A percentile compares a stretch with the other conserved stretches of the same genome.
phyloP scores from a whole-genome alignment of 2,113 vertebrate genomes.

The Amblyopsis rosae region DNA sequence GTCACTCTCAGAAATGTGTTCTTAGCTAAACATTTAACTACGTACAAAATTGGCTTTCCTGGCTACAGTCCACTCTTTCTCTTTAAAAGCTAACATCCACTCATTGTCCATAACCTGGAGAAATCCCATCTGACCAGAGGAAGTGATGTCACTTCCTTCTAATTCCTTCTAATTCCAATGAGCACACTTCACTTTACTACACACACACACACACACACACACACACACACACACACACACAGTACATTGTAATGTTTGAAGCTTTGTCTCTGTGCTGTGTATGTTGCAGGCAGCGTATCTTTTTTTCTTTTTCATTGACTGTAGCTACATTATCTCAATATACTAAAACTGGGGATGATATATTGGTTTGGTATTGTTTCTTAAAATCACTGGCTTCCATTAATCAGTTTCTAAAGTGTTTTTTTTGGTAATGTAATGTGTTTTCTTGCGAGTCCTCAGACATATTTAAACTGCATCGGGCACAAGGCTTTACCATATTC shows the following conservation, averaged over 20 bases:
- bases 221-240: conserved; percentile 15
- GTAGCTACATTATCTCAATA: too few relatives aligned
- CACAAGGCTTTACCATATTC: too few relatives aligned
- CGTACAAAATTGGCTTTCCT: conserved; percentile 18
- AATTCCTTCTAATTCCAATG: conserved; percentile 57
- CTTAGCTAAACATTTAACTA: conserved; percentile 32
- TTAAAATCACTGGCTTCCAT: too few relatives aligned
- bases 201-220: conserved; percentile 17
- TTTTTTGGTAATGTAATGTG: too few relatives aligned
- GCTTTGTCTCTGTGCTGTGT: not conserved
- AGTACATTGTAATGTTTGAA: conserved; percentile 17
- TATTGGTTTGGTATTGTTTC: not conserved
- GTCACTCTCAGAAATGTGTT: conserved; percentile 13
- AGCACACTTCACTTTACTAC: conserved; percentile 15
- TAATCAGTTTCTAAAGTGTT: too few relatives aligned
- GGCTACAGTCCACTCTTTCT: conserved; percentile 1
- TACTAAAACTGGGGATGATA: not conserved
- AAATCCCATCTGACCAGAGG: conserved; percentile 69
- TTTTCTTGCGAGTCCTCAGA: too few relatives aligned
- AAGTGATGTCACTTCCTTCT: conserved; percentile 78
- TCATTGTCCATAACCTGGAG: conserved; percentile 73
- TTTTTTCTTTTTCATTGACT: not conserved
- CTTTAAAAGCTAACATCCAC: conserved; percentile 66
- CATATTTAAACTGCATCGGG: too few relatives aligned
- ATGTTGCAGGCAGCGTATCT: not conserved